Base-by-base conservation (phyloP, 2,797 vertebrate genomes). In the Cyprinodon diabolis region DNA sequence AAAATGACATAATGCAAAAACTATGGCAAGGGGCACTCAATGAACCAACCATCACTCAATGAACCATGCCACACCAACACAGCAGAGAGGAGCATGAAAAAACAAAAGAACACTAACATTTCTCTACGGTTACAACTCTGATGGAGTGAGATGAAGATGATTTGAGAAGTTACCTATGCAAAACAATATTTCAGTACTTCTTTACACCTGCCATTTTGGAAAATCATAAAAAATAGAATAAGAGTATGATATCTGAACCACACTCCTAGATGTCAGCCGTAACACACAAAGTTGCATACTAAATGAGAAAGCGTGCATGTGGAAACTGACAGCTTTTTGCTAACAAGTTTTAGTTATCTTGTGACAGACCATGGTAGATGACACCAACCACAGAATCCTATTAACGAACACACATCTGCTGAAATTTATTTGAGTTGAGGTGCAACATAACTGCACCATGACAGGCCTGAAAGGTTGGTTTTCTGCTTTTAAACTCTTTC, bases 1-100 rank as follows among this genome's bases (percentile, higher is more conserved):
- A n/a, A 67, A 76, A 72, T 75, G 79, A 84, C 71, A 78, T 85
- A 78, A 90, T 87, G 84, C 77, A 81, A 78, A 82, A 70, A 77
- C 72, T 68, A 74, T 74, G 74, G 45, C 73, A 58, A 21, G 4
- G 70, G 63, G 55, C 0, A 5, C 43, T 2, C 0, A 30, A 4
- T 67, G 75, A 84, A 69, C 54, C 75, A 3, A n/a, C n/a, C n/a
- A n/a, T n/a, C n/a, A n/a, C n/a, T n/a, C n/a, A n/a, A 4, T 67
- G 75, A 84, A 69, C 52, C 75, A 3, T 54, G 68, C n/a, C n/a
- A n/a, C n/a, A n/a, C n/a, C n/a, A n/a, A n/a, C 3, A n/a, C 69
- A 68, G 72, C 69, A 23, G 66, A 78, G 68, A 72, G 52, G 43
- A 37, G 47, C 52, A 9, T 67, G 23, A 81, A 74, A 80, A 72